Evolutionary conservation across 2,113 vertebrate species (phyloP).

Genomic region (Colistium nudipinnis): DNA sequence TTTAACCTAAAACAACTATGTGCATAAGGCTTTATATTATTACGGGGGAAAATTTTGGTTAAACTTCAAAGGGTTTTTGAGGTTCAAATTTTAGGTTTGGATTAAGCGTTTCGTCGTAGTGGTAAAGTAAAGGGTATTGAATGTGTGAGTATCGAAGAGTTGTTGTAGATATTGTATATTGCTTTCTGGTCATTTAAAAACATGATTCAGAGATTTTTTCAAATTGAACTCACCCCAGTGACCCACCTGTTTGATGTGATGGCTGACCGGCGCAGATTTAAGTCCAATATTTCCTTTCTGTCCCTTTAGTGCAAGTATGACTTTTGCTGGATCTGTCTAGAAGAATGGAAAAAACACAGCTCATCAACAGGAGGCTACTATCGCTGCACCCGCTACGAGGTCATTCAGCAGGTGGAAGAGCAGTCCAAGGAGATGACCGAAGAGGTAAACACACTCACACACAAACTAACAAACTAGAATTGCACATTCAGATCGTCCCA

Average conservation of each 20-base stretch:
- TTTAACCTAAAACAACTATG: too few relatives aligned
- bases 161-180: too few relatives aligned
- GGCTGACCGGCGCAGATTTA: neutral
- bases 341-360: conserved; percentile 99
- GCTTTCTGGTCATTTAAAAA: neutral
- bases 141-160: too few relatives aligned
- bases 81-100: too few relatives aligned
- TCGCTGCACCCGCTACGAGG: conserved; percentile 96
- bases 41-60: too few relatives aligned
- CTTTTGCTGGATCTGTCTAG: conserved; percentile 99
- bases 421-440: conserved; percentile 98
- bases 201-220: neutral
- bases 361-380: conserved; percentile 99
- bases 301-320: conserved; percentile 93
- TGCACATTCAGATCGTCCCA: neutral
- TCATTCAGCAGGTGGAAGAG: conserved; percentile 97
- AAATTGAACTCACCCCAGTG: neutral
- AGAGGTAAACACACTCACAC: conserved; percentile 82
- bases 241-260: neutral
- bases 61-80: too few relatives aligned
- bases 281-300: neutral
- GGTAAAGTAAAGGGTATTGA: too few relatives aligned
- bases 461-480: neutral
- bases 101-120: too few relatives aligned
- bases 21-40: too few relatives aligned